Evolutionary conservation across 2,113 vertebrate genomes (phyloP), one percentile per base, ranked within the genome.

Genomic region (Struthio camelus): DNA sequence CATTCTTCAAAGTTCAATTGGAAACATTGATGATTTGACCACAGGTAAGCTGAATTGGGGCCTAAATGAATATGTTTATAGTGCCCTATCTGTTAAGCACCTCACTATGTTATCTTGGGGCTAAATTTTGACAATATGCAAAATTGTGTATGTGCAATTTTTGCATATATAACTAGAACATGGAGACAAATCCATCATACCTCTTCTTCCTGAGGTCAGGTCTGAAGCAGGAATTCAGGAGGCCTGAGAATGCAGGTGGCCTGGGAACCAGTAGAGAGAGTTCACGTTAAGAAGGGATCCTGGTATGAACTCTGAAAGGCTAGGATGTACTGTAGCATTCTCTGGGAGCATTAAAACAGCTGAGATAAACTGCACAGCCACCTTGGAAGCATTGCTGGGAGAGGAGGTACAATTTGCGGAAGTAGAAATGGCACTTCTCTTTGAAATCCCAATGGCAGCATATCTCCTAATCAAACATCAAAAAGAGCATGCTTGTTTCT

Each of bases 381-480:
- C 73, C 61, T 70, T 78, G 64, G 62, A 85, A 87, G 53, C 62
- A 80, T 62, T 53, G 53, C 61, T 69, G 46, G 61, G n/a, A 93
- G 65, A 72, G 10, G 34, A 85, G n/a, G 51, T 38, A 61, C 51
- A 14, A 30, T 1, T 2, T 34, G 30, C 54, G 27, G 32, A 85
- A 40, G 51, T 28, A 50, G 54, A 72, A 94, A 69, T 34, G 20
- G 13, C 40, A 16, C 36, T 88, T 83, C 10, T 38, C 22, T 75
- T 70, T 78, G 56, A 91, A 90, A 79, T 84, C 34, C 58, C 69
- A 19, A 51, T 84, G 72, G 65, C 71, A 94, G 78, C 50, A 23
- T 38, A 64, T 88, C 25, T 85, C 76, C 28, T 84, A 88, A 90
- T 93, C 65, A 94, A 58, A 82, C 71, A 86, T 93, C 80, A 94